Evolutionary conservation across 2,113 vertebrate species (phyloP).

Genomic region (Phoxinus phoxinus): DNA sequence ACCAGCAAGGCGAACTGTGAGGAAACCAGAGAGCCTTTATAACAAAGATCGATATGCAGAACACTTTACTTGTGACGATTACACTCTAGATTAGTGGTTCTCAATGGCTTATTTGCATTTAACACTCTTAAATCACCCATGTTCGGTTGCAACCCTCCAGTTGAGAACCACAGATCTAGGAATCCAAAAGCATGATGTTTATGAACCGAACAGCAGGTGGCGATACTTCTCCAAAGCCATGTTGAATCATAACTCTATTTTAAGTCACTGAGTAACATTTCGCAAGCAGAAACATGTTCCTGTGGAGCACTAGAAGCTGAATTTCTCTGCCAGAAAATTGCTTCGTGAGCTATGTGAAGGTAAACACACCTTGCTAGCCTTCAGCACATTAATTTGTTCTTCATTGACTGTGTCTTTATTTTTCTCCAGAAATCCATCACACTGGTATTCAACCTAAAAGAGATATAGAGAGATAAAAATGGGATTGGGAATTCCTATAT

Average conservation of each 20-base stretch:
- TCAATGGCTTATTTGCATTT: background rate
- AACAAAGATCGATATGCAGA: background rate
- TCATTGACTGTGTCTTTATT: conserved; percentile 98
- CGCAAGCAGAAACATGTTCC: conserved; percentile 38
- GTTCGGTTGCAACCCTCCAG: background rate
- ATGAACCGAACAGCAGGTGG: conserved; percentile 13
- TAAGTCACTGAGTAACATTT: background rate
- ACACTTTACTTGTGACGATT: background rate
- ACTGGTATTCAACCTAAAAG: conserved; percentile 95
- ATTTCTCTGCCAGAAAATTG: background rate
- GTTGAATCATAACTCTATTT: background rate
- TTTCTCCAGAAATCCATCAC: conserved; percentile 96
- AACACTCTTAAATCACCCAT: background rate
- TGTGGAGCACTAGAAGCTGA: background rate
- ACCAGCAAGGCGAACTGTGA: conserved; percentile 87
- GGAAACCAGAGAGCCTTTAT: background rate
- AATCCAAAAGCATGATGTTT: background rate
- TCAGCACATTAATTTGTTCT: conserved; percentile 94
- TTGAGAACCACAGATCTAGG: background rate
- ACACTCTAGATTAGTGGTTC: background rate
- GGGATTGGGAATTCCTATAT: background rate
- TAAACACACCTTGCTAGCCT: conserved; percentile 88
- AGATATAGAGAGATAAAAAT: conserved; percentile 35
- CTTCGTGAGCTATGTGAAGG: background rate
- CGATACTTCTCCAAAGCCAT: background rate